These are phyloP conservation scores for Dryobotodes eremita DNA, from an alignment of 2,888 invertebrate genomes.

Conservation along the genomic window DNA sequence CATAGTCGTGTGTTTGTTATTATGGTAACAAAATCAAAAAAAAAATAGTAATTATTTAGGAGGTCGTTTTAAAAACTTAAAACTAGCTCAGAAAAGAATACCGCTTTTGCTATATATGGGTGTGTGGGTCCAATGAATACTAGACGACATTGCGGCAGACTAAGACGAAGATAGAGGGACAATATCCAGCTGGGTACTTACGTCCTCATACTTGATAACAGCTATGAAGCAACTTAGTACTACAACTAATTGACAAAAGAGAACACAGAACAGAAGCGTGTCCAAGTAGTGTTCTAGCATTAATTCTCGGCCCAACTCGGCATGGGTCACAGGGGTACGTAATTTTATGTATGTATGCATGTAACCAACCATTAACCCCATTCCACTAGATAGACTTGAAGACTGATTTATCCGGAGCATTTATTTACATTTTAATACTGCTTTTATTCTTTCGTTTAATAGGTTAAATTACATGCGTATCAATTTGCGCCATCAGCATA, in stretches of 20 bases:
- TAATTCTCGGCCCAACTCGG: constrained; percentile 33
- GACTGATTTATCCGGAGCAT: constrained; percentile 38
- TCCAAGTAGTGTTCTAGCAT: constrained; percentile 20
- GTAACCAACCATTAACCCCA: constrained; percentile 59
- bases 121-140: too few relatives aligned
- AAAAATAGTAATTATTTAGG: too few relatives aligned
- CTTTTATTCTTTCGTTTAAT: not conserved
- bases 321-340: constrained; percentile 32
- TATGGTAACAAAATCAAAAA: too few relatives aligned
- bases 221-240: not conserved
- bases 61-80: too few relatives aligned
- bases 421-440: constrained; percentile 4
- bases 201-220: not conserved
- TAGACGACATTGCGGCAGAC: too few relatives aligned
- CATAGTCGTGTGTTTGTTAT: too few relatives aligned
- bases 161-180: too few relatives aligned
- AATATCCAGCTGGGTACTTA: too few relatives aligned
- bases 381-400: constrained; percentile 48
- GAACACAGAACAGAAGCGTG: constrained; percentile 10
- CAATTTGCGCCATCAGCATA: not conserved
- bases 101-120: too few relatives aligned
- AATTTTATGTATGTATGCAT: constrained; percentile 59
- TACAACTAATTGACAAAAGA: not conserved
- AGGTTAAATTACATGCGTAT: not conserved
- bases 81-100: too few relatives aligned